Base-by-base conservation (phyloP, 2,797 vertebrate genomes). In the Gastrophryne carolinensis region DNA sequence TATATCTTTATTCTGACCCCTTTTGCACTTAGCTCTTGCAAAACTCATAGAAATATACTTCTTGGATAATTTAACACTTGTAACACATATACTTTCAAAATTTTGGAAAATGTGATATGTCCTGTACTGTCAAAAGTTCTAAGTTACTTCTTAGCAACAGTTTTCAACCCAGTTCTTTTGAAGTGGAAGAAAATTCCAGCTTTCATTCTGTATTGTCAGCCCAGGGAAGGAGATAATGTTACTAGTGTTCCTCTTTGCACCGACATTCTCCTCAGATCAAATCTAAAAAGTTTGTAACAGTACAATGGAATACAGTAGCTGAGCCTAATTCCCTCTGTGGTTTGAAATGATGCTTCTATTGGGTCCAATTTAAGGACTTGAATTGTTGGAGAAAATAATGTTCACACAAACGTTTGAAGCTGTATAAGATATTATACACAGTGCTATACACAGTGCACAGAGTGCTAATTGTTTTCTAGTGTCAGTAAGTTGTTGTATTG, bases 131-230 rank as follows among this genome's bases (percentile, higher is more conserved):
- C 35, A 50, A 62, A 52, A 62, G 44, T 37, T 72, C 44, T 39
- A 52, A 44, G 44, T 53, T 66, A 21, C 32, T 66, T 41, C 32
- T 68, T 35, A 37, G 32, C 21, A 62, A 27, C 39, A 11, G 21
- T 63, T 63, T 34, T 53, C 24, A 63, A 50, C 21, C 19, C 2
- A 49, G 24, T 35, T 66, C 15, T 15, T 66, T 67, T 58, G 52
- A 58, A 57, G 62, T 37, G 29, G 37, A 39, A 67, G 15, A 47
- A 60, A 24, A 75, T 68, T 60, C 52, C 52, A 30, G 32, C 57
- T 61, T 19, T 67, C 53, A 75, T 75, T 66, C 65, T 11, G 50
- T 34, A 35, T 58, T 75, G 63, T 61, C 64, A 75, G 56, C 62
- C 44, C 56, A 75, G 34, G 41, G 61, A 53, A 57, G 11, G 53